Evolutionary conservation across 2,113 vertebrate species (phyloP), one percentile per base, ranked within the genome.

Genomic region (Corvus cornix): DNA sequence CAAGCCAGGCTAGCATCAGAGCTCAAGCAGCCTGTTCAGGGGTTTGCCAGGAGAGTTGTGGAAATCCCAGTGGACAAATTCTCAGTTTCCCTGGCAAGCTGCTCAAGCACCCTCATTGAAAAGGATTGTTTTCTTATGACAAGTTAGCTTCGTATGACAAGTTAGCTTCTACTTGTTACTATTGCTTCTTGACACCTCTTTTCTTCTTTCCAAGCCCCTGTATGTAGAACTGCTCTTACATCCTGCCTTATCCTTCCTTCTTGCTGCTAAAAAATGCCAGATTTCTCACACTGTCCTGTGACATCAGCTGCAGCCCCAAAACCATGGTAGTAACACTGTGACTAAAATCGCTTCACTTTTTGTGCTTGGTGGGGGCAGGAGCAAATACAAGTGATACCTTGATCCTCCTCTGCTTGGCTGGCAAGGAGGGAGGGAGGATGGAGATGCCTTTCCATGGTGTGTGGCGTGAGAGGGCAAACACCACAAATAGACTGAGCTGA

Each of bases 401-500:
- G 4, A 13, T 84, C n/a, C 9, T 84, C 10, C 26, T 79, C 60
- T 85, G 28, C 58, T 49, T 46, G 70, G 41, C n/a, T 43, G 72
- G 44, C 39, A 8, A 13, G 33, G 44, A 46, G 35, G 35, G 19
- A 41, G n/a, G 62, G 58, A 59, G 52, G n/a, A 5, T 59, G 79
- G 60, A 58, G 66, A 22, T 28, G 39, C 26, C 30, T 43, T 62
- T 73, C 9, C 12, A 1, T 33, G 53, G 12, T 4, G 12, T 4
- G 41, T 22, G 37, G 16, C 11, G 6, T 9, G 49, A 44, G 53
- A 51, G 53, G 16, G 39, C 53, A 23, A n/a, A 18, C 2, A 1
- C 16, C n/a, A 18, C 22, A 9, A 4, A 19, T 0, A 30, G 52
- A 48, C 5, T 0, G 0, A 56, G 11, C 58, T 64, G 62, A 26